These are phyloP conservation scores for Mesorhabditis belari DNA, from an alignment of 2,888 invertebrate genomes.

Conservation along the genomic window DNA sequence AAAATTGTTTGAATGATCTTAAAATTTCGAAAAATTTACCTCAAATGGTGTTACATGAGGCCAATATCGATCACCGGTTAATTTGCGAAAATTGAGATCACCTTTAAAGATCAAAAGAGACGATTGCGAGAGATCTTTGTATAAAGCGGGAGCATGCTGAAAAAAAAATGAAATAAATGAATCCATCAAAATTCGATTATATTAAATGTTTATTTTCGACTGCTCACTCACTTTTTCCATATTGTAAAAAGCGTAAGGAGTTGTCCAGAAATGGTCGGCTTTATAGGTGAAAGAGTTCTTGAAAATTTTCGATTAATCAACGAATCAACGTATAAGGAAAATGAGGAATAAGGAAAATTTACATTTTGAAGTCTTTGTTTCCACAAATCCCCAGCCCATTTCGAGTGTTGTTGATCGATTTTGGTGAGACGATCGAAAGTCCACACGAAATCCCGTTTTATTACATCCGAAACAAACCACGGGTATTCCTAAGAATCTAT, in stretches of 20 bases:
- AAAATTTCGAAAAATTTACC: conserved; percentile 15
- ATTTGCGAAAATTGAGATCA: conserved; percentile 89
- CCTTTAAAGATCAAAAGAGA: conserved; percentile 57
- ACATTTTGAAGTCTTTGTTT: conserved; percentile 9
- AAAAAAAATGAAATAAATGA: conserved; percentile 58
- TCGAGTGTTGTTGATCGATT: conserved; percentile 9
- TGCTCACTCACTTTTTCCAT: conserved; percentile 20
- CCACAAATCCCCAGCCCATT: conserved; percentile 18
- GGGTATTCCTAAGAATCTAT: conserved; percentile 71
- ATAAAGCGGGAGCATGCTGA: neutral
- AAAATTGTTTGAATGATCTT: no score
- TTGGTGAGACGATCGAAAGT: conserved; percentile 56
- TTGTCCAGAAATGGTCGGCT: conserved; percentile 71
- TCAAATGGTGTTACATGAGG: conserved; percentile 60
- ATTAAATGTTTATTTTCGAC: no score
- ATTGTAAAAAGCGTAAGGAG: conserved; percentile 62
- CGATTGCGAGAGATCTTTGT: conserved; percentile 8
- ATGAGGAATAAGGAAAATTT: neutral
- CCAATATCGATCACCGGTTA: conserved; percentile 81
- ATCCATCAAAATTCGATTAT: conserved; percentile 22
- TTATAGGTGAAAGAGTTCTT: conserved; percentile 17
- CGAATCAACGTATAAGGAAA: no score
- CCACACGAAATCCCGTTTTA: conserved; percentile 69
- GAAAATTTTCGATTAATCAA: neutral
- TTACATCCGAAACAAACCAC: conserved; percentile 92